Base-by-base conservation (phyloP, 2,797 vertebrate species). In the Sardinella longiceps region DNA sequence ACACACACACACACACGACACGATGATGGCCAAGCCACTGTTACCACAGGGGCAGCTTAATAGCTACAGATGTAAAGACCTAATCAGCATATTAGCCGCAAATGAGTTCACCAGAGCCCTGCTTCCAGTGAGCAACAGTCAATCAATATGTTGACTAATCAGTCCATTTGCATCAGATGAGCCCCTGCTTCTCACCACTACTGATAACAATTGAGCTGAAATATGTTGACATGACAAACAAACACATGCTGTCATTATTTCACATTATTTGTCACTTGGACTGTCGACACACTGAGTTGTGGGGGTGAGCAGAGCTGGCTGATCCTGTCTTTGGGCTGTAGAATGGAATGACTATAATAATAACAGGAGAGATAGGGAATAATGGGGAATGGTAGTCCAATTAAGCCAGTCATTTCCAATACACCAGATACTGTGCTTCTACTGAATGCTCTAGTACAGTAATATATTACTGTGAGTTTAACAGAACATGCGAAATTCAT, bases 61-160 rank as follows among this genome's bases (percentile, higher is more conserved):
- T 77, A 77, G 37, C 70, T 77, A 77, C 70, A 77, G 37, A 43
- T 77, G 70, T 77, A 77, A 77, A 77, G 70, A 43, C 6, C 70
- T 43, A 39, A 53, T 81, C 80, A 80, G 66, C 39, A 81, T 70
- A 80, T 81, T 81, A 43, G 80, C 53, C 80, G 81, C 43, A 77
- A 53, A 28, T 66, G 33, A 83, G 37, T 43, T 77, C 37, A 77
- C 70, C 70, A 77, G 70, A 39, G 70, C 37, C 33, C 70, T 77
- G 70, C 70, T 77, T 77, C 39, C 37, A 43, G 33, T 39, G 70
- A 77, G 70, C 70, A 77, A 23, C 33, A 77, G 70, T 77, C 70
- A 77, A 77, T 77, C 33, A 77, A 77, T 77, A 77, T 77, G 70
- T 43, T 77, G 70, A 77, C 33, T 39, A 39, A 77, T 77, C 70